Base-by-base conservation (phyloP, 2,113 vertebrate genomes). In the Lates calcarifer region DNA sequence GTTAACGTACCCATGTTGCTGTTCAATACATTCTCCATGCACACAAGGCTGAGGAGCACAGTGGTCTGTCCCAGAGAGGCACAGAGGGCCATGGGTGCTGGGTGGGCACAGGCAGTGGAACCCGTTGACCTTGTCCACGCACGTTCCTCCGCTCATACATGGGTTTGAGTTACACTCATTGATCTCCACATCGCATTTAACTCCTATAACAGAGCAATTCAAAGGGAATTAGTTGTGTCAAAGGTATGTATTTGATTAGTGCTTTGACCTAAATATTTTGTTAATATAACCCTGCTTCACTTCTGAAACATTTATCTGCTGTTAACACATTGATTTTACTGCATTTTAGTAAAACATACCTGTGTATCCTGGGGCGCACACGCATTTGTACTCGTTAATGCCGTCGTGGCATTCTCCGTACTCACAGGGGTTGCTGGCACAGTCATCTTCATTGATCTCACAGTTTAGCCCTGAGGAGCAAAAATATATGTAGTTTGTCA, bases 401-500 rank as follows among this genome's bases (percentile, higher is more conserved):
- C 97, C 97, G 41, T 99, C 98, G 24, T 96, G 91, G 73, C 97
- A 99, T 72, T 92, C 91, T 66, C 98, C 98, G 0, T 97, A 93
- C 69, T 95, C 74, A 87, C 98, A 99, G 0, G 97, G 98, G 87
- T 94, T 97, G 85, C 95, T 97, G 14, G 95, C 95, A 74, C 98
- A 99, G 87, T 99, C 98, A 37, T 99, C 95, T 37, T 96, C 94
- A 90, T 99, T 98, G 77, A 95, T 96, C 89, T 98, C 97, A 94
- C 98, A 99, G 87, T 98, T 97, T 70, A 94, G 73, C 15, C 98
- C 98, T 99, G 87, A 58, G 53, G 41, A 76, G 75, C n/a, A 84
- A 20, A 85, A 33, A 43, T 14, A 43, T 5, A 28, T 14, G 24
- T 7, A 18, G 6, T 53, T 12, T 24, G 3, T 67, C 8, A 76